These are phyloP conservation scores for Orchesella cincta DNA, from an alignment of 1,140 invertebrate species.

Conservation along the genomic window DNA sequence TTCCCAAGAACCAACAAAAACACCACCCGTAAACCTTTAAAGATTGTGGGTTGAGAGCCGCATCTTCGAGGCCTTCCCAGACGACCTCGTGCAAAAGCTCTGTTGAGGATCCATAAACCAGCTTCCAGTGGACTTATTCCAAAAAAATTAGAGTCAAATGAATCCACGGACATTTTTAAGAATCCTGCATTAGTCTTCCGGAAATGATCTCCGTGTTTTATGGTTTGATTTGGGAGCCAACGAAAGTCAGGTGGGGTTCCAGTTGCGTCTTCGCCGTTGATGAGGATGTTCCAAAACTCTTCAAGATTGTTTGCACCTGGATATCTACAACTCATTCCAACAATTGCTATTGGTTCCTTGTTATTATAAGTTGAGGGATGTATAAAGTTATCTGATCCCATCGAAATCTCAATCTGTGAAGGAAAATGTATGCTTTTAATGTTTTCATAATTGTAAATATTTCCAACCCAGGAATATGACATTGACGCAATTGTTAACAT, in stretches of 20 bases:
- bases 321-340: conserved; percentile 7
- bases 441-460: too few species aligned
- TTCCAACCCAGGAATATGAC: too few species aligned
- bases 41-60: conserved; percentile 63
- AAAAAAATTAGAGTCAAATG: conserved; percentile 64
- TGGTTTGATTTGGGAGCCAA: background rate
- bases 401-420: too few species aligned
- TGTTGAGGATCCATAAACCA: conserved; percentile 60
- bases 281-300: conserved; percentile 10
- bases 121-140: conserved; percentile 60
- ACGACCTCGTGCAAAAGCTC: conserved; percentile 60
- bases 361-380: too few species aligned
- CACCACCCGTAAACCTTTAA: conserved; percentile 71
- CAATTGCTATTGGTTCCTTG: conserved; percentile 8
- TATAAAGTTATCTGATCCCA: too few species aligned
- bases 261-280: background rate
- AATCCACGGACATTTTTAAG: background rate
- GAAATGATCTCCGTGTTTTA: background rate
- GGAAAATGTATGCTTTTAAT: too few species aligned
- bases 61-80: conserved; percentile 11
- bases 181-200: conserved; percentile 15
- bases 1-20: conserved; percentile 77
- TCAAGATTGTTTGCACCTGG: conserved; percentile 10
- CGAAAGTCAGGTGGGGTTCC: background rate
- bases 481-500: too few species aligned